Percentiles rank a stretch among this genome's conserved stretches.
Conservation (phyloP, 2,797 vertebrate species). For the Aeoliscus strigatus region DNA sequence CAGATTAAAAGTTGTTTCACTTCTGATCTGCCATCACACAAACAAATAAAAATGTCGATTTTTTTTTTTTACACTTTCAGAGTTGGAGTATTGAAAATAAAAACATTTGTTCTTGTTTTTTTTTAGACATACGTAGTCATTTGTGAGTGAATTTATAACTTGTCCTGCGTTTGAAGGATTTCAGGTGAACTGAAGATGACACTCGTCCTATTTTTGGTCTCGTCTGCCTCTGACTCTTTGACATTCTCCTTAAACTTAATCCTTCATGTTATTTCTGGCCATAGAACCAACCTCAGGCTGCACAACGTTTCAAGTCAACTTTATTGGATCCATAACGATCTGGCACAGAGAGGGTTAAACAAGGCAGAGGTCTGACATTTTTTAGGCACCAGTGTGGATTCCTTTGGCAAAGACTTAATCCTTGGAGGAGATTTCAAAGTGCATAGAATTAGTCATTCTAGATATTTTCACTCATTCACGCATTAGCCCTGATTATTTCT, state of each 20-base stretch:
- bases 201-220: too few relatives aligned
- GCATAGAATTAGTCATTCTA: constrained; percentile 44
- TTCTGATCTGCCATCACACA: too few relatives aligned
- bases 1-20: too few relatives aligned
- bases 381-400: constrained; percentile 67
- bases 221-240: constrained; percentile 3
- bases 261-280: constrained; percentile 18
- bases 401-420: constrained; percentile 68
- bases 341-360: constrained; percentile 62
- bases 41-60: too few relatives aligned
- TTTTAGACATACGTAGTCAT: too few relatives aligned
- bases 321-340: constrained; percentile 68
- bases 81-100: too few relatives aligned
- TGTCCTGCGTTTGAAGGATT: constrained; percentile 1
- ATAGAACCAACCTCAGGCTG: constrained; percentile 65
- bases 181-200: constrained; percentile 3
- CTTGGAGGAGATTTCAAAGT: constrained; percentile 49
- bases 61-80: too few relatives aligned
- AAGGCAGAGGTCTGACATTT: constrained; percentile 59
- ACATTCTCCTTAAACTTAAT: constrained; percentile 10
- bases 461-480: constrained; percentile 41
- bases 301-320: constrained; percentile 59
- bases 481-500: constrained; percentile 28
- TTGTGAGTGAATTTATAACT: too few relatives aligned
- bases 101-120: too few relatives aligned